A percentile compares a stretch with the other conserved stretches of the same genome.
phyloP scores from a whole-genome alignment of 2,113 vertebrate genomes.

The Heliornis fulica region DNA sequence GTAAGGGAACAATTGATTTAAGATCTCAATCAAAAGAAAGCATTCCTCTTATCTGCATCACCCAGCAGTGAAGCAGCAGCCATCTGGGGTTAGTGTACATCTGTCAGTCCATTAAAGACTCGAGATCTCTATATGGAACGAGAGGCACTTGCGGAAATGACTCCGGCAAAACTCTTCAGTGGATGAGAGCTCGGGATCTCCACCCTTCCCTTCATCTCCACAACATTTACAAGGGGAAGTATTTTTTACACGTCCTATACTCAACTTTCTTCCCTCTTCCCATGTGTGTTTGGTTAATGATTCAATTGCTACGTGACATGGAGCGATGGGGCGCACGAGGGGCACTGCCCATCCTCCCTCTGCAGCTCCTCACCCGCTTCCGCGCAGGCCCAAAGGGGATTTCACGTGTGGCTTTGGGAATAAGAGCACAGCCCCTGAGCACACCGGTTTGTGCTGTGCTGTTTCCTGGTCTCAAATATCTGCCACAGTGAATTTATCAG shows the following conservation, averaged over 20 bases:
- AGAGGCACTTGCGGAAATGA: slow-evolving; percentile 18
- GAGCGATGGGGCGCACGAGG: rapidly evolving
- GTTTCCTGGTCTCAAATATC: neutral
- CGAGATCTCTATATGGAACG: neutral
- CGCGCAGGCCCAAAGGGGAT: too few relatives aligned
- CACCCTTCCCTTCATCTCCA: neutral
- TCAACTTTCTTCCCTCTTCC: neutral
- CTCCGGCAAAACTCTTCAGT: slow-evolving; percentile 19
- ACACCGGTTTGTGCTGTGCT: neutral
- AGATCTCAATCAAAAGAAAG: slow-evolving; percentile 51
- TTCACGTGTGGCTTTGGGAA: too few relatives aligned
- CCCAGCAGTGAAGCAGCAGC: neutral
- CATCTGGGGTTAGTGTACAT: slow-evolving; percentile 13
- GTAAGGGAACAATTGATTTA: slow-evolving; percentile 60
- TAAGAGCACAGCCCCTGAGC: neutral
- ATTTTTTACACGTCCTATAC: neutral
- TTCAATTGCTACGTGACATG: neutral
- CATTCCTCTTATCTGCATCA: slow-evolving; percentile 20
- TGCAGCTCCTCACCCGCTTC: neutral
- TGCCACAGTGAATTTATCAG: neutral
- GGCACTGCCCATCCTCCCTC: too few relatives aligned
- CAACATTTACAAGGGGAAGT: neutral
- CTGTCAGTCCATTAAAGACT: slow-evolving; percentile 41
- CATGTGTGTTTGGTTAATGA: neutral
- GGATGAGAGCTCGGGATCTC: neutral